These are phyloP conservation scores for Penaeus japonicus DNA, from an alignment of 1,140 invertebrate genomes.

Conservation along the genomic window DNA sequence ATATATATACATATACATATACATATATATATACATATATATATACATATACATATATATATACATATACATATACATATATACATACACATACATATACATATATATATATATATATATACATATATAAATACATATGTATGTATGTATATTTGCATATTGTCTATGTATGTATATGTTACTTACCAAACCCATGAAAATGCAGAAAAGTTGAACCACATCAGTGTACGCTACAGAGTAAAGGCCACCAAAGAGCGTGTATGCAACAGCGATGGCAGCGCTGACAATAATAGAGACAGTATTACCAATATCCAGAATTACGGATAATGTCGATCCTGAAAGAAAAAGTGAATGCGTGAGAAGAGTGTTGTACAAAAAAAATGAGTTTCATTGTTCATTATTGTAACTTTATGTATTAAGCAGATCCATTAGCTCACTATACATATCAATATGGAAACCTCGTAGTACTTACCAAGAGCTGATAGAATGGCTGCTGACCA, in stretches of 20 bases:
- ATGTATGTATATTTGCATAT: no score
- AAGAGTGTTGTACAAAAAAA: no score
- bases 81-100: no score
- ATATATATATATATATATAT: no score
- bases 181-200: constrained; percentile 92
- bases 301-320: constrained; percentile 96
- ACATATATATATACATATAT: no score
- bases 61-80: no score
- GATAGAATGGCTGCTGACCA: constrained; percentile 97
- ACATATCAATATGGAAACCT: no score
- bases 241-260: constrained; percentile 96
- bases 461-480: constrained; percentile 75
- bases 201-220: constrained; percentile 98
- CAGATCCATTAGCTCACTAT: no score
- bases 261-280: constrained; percentile 94
- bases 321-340: constrained; percentile 76
- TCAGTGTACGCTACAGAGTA: constrained; percentile 99
- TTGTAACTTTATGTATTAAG: background rate
- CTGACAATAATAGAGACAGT: constrained; percentile 92
- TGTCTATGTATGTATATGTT: background rate
- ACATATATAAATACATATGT: no score
- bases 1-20: no score
- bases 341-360: background rate
- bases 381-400: background rate
- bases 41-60: no score